These are phyloP conservation scores for Aegotheles bennettii DNA, from an alignment of 2,113 vertebrate genomes.

Conservation along the genomic window DNA sequence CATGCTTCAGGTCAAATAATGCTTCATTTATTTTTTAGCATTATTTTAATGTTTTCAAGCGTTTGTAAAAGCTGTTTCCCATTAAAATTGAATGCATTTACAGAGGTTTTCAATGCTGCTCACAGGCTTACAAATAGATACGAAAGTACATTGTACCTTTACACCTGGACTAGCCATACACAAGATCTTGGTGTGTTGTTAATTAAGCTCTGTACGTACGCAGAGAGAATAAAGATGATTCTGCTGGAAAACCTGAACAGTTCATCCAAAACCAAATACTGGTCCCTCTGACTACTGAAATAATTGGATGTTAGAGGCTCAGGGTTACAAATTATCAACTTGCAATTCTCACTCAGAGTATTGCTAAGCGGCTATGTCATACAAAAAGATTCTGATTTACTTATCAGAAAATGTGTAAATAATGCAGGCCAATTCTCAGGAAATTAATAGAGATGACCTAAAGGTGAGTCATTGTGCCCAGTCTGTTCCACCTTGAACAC, in stretches of 20 bases:
- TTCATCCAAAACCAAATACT: not conserved
- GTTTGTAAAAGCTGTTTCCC: not conserved
- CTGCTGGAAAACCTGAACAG: not conserved
- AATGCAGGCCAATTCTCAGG: not conserved
- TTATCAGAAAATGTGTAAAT: not conserved
- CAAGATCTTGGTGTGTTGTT: not conserved
- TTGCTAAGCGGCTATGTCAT: not conserved
- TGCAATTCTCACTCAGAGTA: not conserved
- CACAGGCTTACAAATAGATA: not conserved
- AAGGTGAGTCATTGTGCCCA: not conserved
- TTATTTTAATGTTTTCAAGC: not conserved
- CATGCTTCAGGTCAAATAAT: conserved; percentile 25
- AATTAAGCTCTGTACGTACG: not conserved
- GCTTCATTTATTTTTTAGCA: conserved; percentile 11
- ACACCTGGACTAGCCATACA: not conserved
- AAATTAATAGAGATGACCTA: not conserved
- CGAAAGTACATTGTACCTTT: not conserved
- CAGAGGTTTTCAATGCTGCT: not conserved
- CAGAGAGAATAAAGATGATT: not conserved
- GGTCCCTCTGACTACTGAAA: not conserved
- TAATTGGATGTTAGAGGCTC: not conserved
- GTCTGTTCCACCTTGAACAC: not conserved
- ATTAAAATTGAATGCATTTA: not conserved
- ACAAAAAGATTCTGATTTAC: not conserved
- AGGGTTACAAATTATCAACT: not conserved